phyloP scores from a whole-genome alignment of 1,140 invertebrate species.

The Agrypnia vestita region DNA sequence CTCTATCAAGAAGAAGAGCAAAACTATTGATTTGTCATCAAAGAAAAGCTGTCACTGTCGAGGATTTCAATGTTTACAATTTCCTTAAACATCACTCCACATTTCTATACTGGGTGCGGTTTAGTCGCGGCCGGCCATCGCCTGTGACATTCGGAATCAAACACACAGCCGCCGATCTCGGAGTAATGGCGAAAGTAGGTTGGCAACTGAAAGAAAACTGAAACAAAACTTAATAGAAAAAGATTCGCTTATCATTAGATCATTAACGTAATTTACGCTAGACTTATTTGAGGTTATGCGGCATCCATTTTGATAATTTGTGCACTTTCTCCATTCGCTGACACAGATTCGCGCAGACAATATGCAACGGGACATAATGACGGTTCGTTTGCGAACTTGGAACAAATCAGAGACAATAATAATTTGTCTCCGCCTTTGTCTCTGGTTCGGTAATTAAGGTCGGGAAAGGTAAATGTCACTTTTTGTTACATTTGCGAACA shows the following conservation, averaged over 20 bases:
- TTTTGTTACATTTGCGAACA: too few relatives aligned
- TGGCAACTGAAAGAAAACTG: constrained; percentile 37
- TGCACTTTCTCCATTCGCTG: constrained; percentile 52
- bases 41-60: too few relatives aligned
- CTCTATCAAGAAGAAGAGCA: too few relatives aligned
- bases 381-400: neutral
- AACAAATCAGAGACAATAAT: neutral
- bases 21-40: too few relatives aligned
- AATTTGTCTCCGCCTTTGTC: neutral
- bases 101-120: constrained; percentile 29
- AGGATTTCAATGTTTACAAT: too few relatives aligned
- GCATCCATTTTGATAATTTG: constrained; percentile 41
- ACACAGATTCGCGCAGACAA: neutral
- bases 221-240: constrained; percentile 22
- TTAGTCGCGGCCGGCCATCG: neutral
- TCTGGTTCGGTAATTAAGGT: neutral
- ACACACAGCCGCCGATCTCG: neutral
- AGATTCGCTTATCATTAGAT: constrained; percentile 37
- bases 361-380: constrained; percentile 27
- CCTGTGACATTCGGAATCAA: constrained; percentile 33
- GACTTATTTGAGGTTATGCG: constrained; percentile 56
- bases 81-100: neutral
- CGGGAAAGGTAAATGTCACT: too few relatives aligned
- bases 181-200: constrained; percentile 50
- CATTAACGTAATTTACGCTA: constrained; percentile 54